phyloP scores from a whole-genome alignment of 53 echinoderm and acorn worm species.

The Crossaster papposus region DNA sequence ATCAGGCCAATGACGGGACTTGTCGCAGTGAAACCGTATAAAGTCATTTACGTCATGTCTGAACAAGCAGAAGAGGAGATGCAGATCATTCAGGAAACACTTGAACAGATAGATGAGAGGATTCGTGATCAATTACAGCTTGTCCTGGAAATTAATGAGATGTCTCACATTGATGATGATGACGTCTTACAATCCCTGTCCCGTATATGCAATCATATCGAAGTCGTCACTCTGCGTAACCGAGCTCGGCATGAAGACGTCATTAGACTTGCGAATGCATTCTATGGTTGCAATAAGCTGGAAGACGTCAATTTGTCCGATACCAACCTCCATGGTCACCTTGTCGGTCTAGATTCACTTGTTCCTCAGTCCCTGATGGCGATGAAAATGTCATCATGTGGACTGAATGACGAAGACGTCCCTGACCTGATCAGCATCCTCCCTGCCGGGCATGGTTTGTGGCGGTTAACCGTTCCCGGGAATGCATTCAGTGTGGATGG shows the following conservation, averaged over 20 bases:
- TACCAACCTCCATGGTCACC: neutral
- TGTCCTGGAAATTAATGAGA: neutral
- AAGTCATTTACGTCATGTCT: neutral
- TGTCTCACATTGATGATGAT: neutral
- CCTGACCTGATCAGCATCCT: neutral
- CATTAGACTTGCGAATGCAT: neutral
- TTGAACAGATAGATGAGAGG: neutral
- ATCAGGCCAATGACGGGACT: neutral
- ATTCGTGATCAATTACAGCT: neutral
- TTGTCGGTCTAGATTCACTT: neutral
- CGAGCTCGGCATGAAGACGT: neutral
- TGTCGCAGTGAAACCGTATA: neutral
- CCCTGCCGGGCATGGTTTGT: neutral
- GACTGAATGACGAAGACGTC: neutral
- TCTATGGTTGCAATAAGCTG: neutral
- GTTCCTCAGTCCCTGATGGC: neutral
- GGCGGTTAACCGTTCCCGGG: neutral
- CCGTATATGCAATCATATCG: neutral
- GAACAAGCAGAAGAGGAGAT: neutral
- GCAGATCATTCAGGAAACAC: neutral
- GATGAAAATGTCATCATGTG: neutral
- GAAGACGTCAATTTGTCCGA: neutral
- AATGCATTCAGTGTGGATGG: neutral
- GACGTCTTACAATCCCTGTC: too few species aligned
- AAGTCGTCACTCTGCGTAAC: neutral